A percentile compares a stretch with the other conserved stretches of the same genome.
Conservation (phyloP, 2,888 invertebrate species). For the Brachyopa scutellaris region DNA sequence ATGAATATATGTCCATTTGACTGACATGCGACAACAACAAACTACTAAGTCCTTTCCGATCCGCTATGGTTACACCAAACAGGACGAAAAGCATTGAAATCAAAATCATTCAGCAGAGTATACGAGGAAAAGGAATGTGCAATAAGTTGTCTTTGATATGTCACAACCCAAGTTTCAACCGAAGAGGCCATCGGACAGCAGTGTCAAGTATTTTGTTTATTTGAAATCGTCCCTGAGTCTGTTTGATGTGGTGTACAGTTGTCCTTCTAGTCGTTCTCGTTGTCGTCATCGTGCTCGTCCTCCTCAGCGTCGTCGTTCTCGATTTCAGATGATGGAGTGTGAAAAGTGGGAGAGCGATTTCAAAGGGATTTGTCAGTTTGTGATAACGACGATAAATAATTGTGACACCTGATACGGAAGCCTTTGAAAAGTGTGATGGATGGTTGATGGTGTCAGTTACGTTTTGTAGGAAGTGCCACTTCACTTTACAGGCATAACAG, state of each 20-base stretch:
- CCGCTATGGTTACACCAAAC: slow-evolving; percentile 3
- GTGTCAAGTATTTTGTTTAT: slow-evolving; percentile 68
- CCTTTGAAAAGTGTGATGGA: slow-evolving; percentile 56
- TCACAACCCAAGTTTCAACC: slow-evolving; percentile 53
- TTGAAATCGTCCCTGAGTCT: slow-evolving; percentile 41
- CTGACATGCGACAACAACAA: slow-evolving; percentile 29
- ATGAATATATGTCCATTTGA: slow-evolving; percentile 52
- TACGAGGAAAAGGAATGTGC: slow-evolving; percentile 44
- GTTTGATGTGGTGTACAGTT: neutral
- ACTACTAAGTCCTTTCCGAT: neutral
- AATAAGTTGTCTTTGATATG: slow-evolving; percentile 65
- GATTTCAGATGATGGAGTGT: slow-evolving; percentile 50
- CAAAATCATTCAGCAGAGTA: slow-evolving; percentile 13
- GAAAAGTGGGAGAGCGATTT: slow-evolving; percentile 58
- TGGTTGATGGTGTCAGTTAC: slow-evolving; percentile 53
- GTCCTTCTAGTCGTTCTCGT: slow-evolving; percentile 32
- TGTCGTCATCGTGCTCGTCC: slow-evolving; percentile 13
- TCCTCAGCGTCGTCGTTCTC: slow-evolving; percentile 17
- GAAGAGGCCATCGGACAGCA: slow-evolving; percentile 60
- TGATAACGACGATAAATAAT: slow-evolving; percentile 67
- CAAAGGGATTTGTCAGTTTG: slow-evolving; percentile 66
- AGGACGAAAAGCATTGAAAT: slow-evolving; percentile 31
- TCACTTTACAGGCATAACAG: neutral
- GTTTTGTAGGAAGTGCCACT: slow-evolving; percentile 26
- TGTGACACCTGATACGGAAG: slow-evolving; percentile 66